Evolutionary conservation across 2,797 vertebrate genomes (phyloP).

Genomic region (Pseudotriccus pelzelni): DNA sequence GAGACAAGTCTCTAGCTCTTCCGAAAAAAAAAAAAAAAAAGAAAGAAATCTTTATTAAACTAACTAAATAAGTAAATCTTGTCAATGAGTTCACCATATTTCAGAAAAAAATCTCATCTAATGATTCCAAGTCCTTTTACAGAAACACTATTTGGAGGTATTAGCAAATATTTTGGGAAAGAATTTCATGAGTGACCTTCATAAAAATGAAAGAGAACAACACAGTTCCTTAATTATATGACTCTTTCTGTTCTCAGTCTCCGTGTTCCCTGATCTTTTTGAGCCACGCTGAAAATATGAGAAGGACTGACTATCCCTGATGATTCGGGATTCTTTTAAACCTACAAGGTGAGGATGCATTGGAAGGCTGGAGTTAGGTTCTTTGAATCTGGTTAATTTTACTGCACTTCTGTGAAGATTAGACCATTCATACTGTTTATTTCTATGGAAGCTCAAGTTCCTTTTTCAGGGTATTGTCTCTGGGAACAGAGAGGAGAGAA

Average conservation of each 20-base stretch:
- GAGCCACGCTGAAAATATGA: not conserved
- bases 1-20: not conserved
- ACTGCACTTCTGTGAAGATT: not conserved
- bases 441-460: not conserved
- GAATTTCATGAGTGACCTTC: not conserved
- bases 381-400: not conserved
- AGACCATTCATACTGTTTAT: not conserved
- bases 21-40: not conserved
- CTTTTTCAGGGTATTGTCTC: not conserved
- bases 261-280: not conserved
- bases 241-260: not conserved
- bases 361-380: not conserved
- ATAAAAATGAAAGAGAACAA: not conserved
- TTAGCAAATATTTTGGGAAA: not conserved
- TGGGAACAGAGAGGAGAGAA: not conserved
- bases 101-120: not conserved
- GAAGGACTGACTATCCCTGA: not conserved
- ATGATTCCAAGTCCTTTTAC: not conserved
- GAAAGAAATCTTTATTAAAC: not conserved
- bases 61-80: not conserved
- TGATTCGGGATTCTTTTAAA: not conserved
- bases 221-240: not conserved
- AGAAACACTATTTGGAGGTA: not conserved
- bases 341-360: not conserved
- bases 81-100: not conserved